Base-by-base conservation (phyloP, 2,888 invertebrate species). In the Xestia c-nigrum region DNA sequence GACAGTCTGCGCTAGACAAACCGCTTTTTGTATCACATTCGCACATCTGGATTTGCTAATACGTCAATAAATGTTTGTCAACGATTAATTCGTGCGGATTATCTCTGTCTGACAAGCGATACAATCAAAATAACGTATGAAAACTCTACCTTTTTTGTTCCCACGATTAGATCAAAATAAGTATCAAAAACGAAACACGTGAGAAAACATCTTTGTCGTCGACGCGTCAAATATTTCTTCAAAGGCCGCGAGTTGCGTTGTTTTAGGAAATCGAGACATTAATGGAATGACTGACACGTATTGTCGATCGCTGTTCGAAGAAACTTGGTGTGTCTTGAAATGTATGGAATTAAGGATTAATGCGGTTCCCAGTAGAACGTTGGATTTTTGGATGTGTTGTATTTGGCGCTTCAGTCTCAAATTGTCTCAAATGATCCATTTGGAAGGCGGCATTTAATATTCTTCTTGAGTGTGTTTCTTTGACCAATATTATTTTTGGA, bases 281-380 rank as follows among this genome's bases (percentile, higher is more conserved):
- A 95, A 93, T 95, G 93, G 95, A 96, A 96, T 95, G 95, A 94
- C 96, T 94, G 95, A 96, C 96, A 94, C 95, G 92, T 95, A 93
- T 93, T 92, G 92, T 93, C 88, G 91, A 92, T 89, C 89, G 87
- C 85, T 86, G 86, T 96, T 95, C 96, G 91, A 87, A 90, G 96
- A 96, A 96, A 88, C 87, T 83, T 87, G 86, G 87, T 87, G 91
- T 90, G 92, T 90, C 88, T 91, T 87, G 84, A 92, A 93, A 95
- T 94, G 91, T 92, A 80, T 89, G 86, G 93, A 92, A 95, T 95
- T 91, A 91, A 77, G 81, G 85, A 89, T 88, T 88, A 90, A 91
- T 88, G 83, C 79, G 80, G 86, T 93, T 94, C 93, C 81, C 70
- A 85, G 91, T 92, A 93, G 86, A 87, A 69, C 65, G 67, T 59